These are phyloP conservation scores for Cephus runcator DNA, from an alignment of 2,888 invertebrate genomes.

Conservation along the genomic window DNA sequence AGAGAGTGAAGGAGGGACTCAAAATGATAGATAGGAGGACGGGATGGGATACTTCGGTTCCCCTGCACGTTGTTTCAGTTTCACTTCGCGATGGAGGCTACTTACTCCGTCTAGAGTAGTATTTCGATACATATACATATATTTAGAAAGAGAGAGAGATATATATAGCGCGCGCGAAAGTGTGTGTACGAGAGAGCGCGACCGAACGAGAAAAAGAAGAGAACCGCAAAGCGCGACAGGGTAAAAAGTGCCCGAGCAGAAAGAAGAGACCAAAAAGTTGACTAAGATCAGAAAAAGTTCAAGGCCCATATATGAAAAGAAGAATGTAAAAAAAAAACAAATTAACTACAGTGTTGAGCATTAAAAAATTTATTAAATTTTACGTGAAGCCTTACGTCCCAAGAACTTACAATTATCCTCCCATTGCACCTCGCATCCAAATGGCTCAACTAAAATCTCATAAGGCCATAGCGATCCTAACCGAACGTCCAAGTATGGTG, in stretches of 20 bases:
- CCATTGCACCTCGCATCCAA: not conserved
- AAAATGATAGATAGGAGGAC: conserved; percentile 64
- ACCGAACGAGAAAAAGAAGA: not conserved
- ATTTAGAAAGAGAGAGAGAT: conserved; percentile 12
- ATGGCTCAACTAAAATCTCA: not conserved
- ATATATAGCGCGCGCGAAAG: not conserved
- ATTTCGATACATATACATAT: conserved; percentile 17
- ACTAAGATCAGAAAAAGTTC: not conserved
- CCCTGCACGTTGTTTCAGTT: conserved; percentile 60
- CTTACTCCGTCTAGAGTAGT: conserved; percentile 44
- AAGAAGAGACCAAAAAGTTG: conserved; percentile 7
- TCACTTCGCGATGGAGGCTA: conserved; percentile 57
- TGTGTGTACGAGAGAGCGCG: conserved; percentile 9
- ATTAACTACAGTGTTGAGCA: not conserved
- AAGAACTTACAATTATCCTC: not conserved
- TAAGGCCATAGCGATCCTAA: not conserved
- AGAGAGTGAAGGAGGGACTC: conserved; percentile 53
- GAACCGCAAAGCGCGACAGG: not conserved
- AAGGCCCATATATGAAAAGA: not conserved
- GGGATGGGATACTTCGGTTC: conserved; percentile 58
- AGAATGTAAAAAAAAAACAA: not conserved
- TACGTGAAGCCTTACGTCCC: not conserved
- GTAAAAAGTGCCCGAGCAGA: not conserved
- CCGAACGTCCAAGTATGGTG: conserved; percentile 29
- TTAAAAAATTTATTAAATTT: not conserved